Percentiles rank a stretch among this genome's conserved stretches.
Evolutionary conservation across 2,888 invertebrate genomes (phyloP).

Genomic region (Chesias legatella): DNA sequence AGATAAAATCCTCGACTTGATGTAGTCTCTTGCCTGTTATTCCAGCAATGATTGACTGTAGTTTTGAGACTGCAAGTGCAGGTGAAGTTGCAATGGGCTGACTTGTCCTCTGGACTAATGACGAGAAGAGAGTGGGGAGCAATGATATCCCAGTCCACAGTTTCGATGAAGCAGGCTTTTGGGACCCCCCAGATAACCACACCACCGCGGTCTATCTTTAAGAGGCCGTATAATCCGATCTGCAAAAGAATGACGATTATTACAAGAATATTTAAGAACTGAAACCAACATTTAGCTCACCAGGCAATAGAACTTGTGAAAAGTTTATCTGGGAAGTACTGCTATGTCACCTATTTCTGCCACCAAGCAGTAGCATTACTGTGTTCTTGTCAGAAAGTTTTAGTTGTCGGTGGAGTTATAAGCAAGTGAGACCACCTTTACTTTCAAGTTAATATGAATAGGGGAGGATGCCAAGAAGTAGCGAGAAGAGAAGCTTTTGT

Average conservation of each 20-base stretch:
- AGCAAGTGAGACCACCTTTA: too few species aligned
- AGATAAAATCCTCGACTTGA: neutral
- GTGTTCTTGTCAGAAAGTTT: too few species aligned
- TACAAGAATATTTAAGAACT: too few species aligned
- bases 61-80: constrained; percentile 50
- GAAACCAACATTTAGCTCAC: too few species aligned
- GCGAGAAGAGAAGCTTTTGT: too few species aligned
- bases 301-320: too few species aligned
- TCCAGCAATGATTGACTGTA: constrained; percentile 62
- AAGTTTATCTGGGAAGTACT: too few species aligned
- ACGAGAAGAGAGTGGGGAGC: constrained; percentile 55
- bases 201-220: constrained; percentile 89
- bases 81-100: constrained; percentile 40
- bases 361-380: too few species aligned
- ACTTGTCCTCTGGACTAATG: constrained; percentile 41
- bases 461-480: too few species aligned
- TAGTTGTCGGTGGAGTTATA: too few species aligned
- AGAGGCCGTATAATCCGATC: constrained; percentile 87
- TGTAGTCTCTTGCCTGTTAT: constrained; percentile 56
- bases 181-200: constrained; percentile 89
- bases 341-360: too few species aligned
- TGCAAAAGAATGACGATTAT: constrained; percentile 42
- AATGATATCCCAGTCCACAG: constrained; percentile 59
- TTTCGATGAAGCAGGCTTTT: constrained; percentile 86
- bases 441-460: too few species aligned